Evolutionary conservation across 2,888 invertebrate species (phyloP).

Genomic region (Drosophila anomalata): DNA sequence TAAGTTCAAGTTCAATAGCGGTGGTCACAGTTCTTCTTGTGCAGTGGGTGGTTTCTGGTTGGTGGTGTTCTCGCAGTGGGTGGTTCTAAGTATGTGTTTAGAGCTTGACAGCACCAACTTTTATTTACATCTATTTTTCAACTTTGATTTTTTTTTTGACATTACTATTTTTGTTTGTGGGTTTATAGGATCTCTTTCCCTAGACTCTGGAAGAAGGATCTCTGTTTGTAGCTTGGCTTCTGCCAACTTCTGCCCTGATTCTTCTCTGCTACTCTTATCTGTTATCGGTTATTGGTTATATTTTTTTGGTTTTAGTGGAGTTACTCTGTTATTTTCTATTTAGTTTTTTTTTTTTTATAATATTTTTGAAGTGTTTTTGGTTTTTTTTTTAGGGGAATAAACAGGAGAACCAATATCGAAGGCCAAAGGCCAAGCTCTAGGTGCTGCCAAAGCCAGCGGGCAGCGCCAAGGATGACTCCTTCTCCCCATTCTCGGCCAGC

Average conservation of each 20-base stretch:
- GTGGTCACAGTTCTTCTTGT: slow-evolving; percentile 64
- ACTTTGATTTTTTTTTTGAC: slow-evolving; percentile 13
- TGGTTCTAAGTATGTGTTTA: slow-evolving; percentile 25
- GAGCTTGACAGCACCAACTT: slow-evolving; percentile 34
- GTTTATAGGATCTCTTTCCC: neutral
- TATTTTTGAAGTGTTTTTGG: slow-evolving; percentile 6
- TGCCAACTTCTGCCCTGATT: neutral
- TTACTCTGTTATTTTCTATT: slow-evolving; percentile 14
- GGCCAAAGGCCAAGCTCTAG: slow-evolving; percentile 83
- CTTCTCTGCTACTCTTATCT: neutral
- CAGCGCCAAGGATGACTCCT: slow-evolving; percentile 68
- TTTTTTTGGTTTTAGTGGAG: slow-evolving; percentile 23
- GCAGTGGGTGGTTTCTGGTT: slow-evolving; percentile 45
- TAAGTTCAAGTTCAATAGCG: slow-evolving; percentile 57
- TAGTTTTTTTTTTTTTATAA: slow-evolving; percentile 1
- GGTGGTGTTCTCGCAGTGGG: slow-evolving; percentile 35
- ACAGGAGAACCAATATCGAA: slow-evolving; percentile 84
- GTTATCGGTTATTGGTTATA: slow-evolving; percentile 33
- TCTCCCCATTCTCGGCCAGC: slow-evolving; percentile 86
- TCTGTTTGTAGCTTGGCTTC: slow-evolving; percentile 22
- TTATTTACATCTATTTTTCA: slow-evolving; percentile 44
- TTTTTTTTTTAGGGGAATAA: slow-evolving; percentile 72
- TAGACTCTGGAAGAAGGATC: slow-evolving; percentile 36
- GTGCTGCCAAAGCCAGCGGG: slow-evolving; percentile 64
- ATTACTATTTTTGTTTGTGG: slow-evolving; percentile 25